Evolutionary conservation across 2,888 invertebrate species (phyloP).

Genomic region (Sinelater perroti): DNA sequence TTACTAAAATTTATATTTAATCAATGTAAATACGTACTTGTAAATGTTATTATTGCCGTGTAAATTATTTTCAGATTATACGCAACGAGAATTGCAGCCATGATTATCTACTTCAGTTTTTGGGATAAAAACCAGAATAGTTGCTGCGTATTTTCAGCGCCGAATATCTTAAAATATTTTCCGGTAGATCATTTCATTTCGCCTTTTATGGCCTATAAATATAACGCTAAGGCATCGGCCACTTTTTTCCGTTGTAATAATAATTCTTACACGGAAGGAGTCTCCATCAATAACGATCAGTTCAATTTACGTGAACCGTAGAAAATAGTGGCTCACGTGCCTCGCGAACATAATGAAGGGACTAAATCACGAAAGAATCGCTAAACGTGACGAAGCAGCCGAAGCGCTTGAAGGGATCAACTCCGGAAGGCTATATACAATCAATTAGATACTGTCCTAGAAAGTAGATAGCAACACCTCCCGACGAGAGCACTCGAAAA

Average conservation of each 20-base stretch:
- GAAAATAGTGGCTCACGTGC: slow-evolving; percentile 21
- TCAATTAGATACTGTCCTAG: slow-evolving; percentile 13
- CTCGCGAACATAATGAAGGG: slow-evolving; percentile 19
- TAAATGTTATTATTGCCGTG: too few species aligned
- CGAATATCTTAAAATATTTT: too few species aligned
- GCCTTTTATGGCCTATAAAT: too few species aligned
- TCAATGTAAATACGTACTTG: too few species aligned
- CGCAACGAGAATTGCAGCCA: too few species aligned
- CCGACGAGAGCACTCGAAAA: slow-evolving; percentile 1
- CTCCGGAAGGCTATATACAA: slow-evolving; percentile 14
- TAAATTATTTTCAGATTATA: too few species aligned
- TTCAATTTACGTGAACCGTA: slow-evolving; percentile 20
- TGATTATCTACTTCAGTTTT: too few species aligned
- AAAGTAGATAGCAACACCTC: background rate
- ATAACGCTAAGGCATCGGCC: too few species aligned
- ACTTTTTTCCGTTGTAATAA: slow-evolving; percentile 1
- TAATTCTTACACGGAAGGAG: slow-evolving; percentile 18
- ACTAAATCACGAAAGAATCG: slow-evolving; percentile 20
- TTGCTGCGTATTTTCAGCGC: too few species aligned
- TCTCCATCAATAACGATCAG: slow-evolving; percentile 20
- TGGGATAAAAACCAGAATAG: too few species aligned
- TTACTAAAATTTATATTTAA: too few species aligned
- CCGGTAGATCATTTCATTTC: too few species aligned
- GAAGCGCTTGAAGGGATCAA: slow-evolving; percentile 10
- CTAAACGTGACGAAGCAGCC: slow-evolving; percentile 17